phyloP scores from a whole-genome alignment of 2,797 vertebrate species.

The Pipistrellus pygmaeus region DNA sequence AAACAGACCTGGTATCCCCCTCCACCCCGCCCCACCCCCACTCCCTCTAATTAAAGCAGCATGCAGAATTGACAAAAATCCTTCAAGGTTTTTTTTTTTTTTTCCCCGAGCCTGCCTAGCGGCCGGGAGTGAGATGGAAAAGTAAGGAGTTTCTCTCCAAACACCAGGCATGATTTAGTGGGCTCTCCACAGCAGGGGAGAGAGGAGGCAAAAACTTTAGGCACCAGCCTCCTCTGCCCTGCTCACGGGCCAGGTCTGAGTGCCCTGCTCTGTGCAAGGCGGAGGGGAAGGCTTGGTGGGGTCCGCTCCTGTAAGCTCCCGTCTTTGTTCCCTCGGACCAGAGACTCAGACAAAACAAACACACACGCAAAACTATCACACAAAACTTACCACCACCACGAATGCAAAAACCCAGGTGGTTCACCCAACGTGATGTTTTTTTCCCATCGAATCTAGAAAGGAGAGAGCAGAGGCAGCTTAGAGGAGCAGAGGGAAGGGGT shows the following conservation, averaged over 20 bases:
- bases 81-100: slow-evolving; percentile 36
- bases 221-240: background rate
- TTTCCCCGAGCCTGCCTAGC: background rate
- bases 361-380: slow-evolving; percentile 70
- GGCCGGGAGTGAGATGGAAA: slow-evolving; percentile 24
- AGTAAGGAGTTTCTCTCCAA: slow-evolving; percentile 1
- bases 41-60: slow-evolving; percentile 81
- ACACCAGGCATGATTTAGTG: background rate
- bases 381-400: slow-evolving; percentile 98
- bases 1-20: slow-evolving; percentile 69
- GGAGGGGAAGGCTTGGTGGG: background rate
- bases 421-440: slow-evolving; percentile 99
- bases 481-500: background rate
- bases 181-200: background rate
- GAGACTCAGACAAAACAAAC: slow-evolving; percentile 13
- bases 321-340: slow-evolving; percentile 73
- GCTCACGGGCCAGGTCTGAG: background rate
- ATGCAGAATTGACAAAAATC: slow-evolving; percentile 79
- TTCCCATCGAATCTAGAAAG: slow-evolving; percentile 97
- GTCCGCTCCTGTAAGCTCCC: background rate
- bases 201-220: slow-evolving; percentile 55
- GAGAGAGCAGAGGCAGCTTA: slow-evolving; percentile 70
- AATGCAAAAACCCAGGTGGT: slow-evolving; percentile 98
- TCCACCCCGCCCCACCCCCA: slow-evolving; percentile 56
- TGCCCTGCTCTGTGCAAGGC: background rate